Conservation (phyloP, 1,140 invertebrate species). For the Caenorhabditis brenneri region DNA sequence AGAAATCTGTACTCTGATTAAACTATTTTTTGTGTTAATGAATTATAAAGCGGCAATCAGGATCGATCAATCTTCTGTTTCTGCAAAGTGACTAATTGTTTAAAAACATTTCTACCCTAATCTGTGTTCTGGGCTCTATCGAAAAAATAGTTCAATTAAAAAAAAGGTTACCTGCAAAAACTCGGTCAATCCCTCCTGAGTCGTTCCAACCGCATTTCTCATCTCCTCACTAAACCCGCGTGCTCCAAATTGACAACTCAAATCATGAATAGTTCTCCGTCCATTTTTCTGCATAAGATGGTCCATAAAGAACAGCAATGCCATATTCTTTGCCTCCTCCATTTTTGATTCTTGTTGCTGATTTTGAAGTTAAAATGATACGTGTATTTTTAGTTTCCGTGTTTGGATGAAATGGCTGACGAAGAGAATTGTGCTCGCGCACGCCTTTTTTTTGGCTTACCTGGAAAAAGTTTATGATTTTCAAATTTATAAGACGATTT, state of each 20-base stretch:
- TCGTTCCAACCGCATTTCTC: slow-evolving; percentile 71
- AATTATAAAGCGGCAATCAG: no score
- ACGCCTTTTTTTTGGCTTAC: slow-evolving; percentile 41
- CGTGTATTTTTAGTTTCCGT: slow-evolving; percentile 19
- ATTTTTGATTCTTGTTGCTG: slow-evolving; percentile 50
- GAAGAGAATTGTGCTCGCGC: not conserved
- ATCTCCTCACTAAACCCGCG: slow-evolving; percentile 67
- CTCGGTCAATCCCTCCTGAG: slow-evolving; percentile 78
- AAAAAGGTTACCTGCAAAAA: slow-evolving; percentile 72
- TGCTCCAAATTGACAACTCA: slow-evolving; percentile 93
- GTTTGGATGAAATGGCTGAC: not conserved
- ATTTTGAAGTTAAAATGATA: not conserved
- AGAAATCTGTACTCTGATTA: no score
- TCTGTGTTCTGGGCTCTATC: no score
- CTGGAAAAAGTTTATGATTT: not conserved
- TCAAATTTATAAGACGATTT: no score
- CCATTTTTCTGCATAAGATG: slow-evolving; percentile 89
- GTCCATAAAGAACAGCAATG: slow-evolving; percentile 92
- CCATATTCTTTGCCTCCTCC: slow-evolving; percentile 78
- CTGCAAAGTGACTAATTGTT: not conserved
- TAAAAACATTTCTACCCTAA: not conserved
- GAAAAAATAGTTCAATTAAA: no score
- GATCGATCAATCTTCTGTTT: no score
- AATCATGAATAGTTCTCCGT: slow-evolving; percentile 87
- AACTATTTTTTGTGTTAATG: no score